These are phyloP conservation scores for Orthosia incerta DNA, from an alignment of 2,888 invertebrate species.

Conservation along the genomic window DNA sequence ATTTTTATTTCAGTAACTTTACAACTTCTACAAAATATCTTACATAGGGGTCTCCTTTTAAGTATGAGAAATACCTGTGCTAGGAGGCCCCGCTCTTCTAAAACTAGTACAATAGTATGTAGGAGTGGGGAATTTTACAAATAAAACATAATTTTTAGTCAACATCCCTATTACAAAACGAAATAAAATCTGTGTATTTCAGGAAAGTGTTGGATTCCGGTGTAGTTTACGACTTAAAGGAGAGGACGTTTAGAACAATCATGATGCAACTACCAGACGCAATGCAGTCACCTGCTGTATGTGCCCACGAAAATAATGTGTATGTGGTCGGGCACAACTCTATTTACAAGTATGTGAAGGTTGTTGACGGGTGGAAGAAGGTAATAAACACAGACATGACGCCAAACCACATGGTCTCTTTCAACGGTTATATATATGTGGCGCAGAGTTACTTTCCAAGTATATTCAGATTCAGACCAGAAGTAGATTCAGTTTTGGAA, in stretches of 20 bases:
- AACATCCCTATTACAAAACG: not conserved
- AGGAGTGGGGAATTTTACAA: no score
- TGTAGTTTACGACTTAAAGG: slow-evolving; percentile 79
- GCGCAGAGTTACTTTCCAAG: slow-evolving; percentile 81
- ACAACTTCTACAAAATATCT: no score
- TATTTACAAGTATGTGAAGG: slow-evolving; percentile 79
- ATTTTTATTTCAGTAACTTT: no score
- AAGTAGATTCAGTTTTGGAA: slow-evolving; percentile 71
- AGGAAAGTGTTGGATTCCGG: slow-evolving; percentile 82
- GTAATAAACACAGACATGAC: slow-evolving; percentile 74
- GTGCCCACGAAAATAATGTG: slow-evolving; percentile 76
- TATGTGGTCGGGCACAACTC: slow-evolving; percentile 80
- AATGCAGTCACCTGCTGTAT: slow-evolving; percentile 83
- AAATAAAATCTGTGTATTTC: slow-evolving; percentile 64
- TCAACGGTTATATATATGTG: slow-evolving; percentile 80
- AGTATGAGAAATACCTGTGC: no score
- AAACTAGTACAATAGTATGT: no score
- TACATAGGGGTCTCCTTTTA: no score
- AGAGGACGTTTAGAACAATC: slow-evolving; percentile 76
- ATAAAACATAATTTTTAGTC: no score
- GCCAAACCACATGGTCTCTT: slow-evolving; percentile 78
- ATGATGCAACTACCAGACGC: slow-evolving; percentile 77
- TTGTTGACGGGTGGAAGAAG: slow-evolving; percentile 74
- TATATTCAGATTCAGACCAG: slow-evolving; percentile 81
- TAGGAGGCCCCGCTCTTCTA: no score